Evolutionary conservation across 2,113 vertebrate species (phyloP), one percentile per base, ranked within the genome.

Genomic region (Orientallactaga bullata): DNA sequence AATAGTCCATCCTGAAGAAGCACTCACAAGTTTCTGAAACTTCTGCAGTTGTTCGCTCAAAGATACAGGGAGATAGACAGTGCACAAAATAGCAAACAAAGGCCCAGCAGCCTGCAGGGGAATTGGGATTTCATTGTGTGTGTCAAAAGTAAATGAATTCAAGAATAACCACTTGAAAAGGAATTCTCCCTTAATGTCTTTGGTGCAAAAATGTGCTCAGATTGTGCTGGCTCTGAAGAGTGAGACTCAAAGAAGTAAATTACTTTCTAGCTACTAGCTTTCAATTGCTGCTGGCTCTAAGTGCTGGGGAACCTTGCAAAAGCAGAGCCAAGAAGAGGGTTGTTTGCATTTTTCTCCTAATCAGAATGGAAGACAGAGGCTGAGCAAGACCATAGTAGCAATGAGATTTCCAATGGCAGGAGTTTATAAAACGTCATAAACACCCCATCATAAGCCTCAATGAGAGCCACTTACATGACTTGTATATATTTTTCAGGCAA

Each of bases 61-160:
- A 97, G 89, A 21, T 51, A 69, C 89, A 74, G 80, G 60, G 74
- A 97, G 98, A 94, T 55, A 92, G 88, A 89, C 65, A 85, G 76
- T 7, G 55, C 69, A 95, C 78, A 85, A 93, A 97, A 94, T 79
- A 96, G 95, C 97, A 96, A 97, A 97, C 96, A 97, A 97, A 97
- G 93, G 68, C 76, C n/a, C 47, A 11, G 69, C 58, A 85, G 93
- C 88, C 77, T 84, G 76, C 88, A 76, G 93, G 94, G 88, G 89
- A 96, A 97, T 87, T 96, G 96, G 95, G 90, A 92, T 97, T 97
- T 96, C 96, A 96, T 89, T 97, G 92, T 96, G 88, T 94, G 95
- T 94, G 96, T 98, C 97, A 97, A 79, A 85, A 97, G 96, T 26
- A 97, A 98, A 98, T 95, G 97, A 98, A 96, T 97, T 97, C 97